Evolutionary conservation across 2,888 invertebrate species (phyloP).

Genomic region (Xylota sylvarum): DNA sequence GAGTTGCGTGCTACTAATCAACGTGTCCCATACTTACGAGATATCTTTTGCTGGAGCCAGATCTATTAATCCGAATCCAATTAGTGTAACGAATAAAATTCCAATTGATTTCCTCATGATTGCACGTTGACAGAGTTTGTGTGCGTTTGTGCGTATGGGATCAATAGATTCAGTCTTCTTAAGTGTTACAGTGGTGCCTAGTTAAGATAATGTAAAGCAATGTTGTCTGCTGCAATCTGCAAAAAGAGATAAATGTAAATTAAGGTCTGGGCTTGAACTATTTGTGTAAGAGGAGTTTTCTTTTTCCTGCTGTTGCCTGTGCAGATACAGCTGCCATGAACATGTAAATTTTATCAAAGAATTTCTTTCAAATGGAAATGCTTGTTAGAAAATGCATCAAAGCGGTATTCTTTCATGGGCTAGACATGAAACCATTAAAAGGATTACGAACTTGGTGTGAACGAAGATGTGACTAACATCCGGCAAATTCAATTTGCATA

Average conservation of each 20-base stretch:
- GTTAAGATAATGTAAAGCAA: conserved; percentile 37
- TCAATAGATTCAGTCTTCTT: conserved; percentile 68
- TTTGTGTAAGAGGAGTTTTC: conserved; percentile 14
- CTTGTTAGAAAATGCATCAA: neutral
- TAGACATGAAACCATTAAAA: conserved; percentile 9
- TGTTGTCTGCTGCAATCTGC: conserved; percentile 63
- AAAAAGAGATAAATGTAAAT: conserved; percentile 42
- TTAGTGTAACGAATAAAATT: conserved; percentile 81
- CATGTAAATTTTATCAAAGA: conserved; percentile 46
- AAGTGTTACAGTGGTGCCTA: conserved; percentile 45
- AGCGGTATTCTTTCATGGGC: conserved; percentile 34
- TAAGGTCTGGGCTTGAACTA: conserved; percentile 35
- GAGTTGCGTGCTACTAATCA: neutral
- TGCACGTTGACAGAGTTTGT: conserved; percentile 43
- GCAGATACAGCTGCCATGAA: conserved; percentile 4
- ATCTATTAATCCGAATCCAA: conserved; percentile 80
- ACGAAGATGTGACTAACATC: neutral
- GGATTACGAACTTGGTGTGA: conserved; percentile 11
- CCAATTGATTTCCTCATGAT: conserved; percentile 80
- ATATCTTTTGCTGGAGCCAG: conserved; percentile 79
- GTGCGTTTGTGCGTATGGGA: conserved; percentile 42
- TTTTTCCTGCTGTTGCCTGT: conserved; percentile 18
- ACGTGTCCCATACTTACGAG: conserved; percentile 80
- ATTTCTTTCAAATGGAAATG: conserved; percentile 53
- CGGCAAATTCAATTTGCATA: neutral